Conservation (phyloP, 2,797 vertebrate species). For the Tolypeutes matacus region DNA sequence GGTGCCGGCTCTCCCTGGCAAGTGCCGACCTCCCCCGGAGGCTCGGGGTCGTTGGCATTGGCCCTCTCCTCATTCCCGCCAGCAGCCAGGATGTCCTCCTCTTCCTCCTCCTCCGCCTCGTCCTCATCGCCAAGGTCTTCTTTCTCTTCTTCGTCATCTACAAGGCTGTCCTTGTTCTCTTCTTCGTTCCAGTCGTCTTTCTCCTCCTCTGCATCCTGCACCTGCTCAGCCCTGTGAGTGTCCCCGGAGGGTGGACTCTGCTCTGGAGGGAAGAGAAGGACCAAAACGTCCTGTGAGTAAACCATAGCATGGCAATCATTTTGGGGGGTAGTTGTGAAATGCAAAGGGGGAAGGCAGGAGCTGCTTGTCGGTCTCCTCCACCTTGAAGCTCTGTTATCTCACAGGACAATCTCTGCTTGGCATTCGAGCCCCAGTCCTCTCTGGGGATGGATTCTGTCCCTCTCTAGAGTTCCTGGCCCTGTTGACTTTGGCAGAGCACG, state of each 20-base stretch:
- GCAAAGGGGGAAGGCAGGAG: not conserved
- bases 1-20: slow-evolving; percentile 27
- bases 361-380: not conserved
- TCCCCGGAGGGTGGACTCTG: slow-evolving; percentile 75
- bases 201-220: slow-evolving; percentile 81
- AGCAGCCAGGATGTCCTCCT: slow-evolving; percentile 40
- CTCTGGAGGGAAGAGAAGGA: slow-evolving; percentile 80
- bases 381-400: not conserved
- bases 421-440: not conserved
- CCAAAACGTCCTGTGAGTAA: not conserved
- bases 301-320: not conserved
- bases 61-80: slow-evolving; percentile 52
- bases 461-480: not conserved
- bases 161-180: slow-evolving; percentile 82
- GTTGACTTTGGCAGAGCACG: not conserved
- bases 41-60: slow-evolving; percentile 70
- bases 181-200: slow-evolving; percentile 82
- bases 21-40: slow-evolving; percentile 75
- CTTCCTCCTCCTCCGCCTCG: slow-evolving; percentile 73
- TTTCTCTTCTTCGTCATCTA: slow-evolving; percentile 84
- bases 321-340: not conserved
- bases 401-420: not conserved
- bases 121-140: slow-evolving; percentile 78
- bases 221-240: slow-evolving; percentile 77
- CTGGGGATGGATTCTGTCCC: not conserved